Conservation (phyloP, 2,888 invertebrate genomes). For the Bhutanitis thaidina region DNA sequence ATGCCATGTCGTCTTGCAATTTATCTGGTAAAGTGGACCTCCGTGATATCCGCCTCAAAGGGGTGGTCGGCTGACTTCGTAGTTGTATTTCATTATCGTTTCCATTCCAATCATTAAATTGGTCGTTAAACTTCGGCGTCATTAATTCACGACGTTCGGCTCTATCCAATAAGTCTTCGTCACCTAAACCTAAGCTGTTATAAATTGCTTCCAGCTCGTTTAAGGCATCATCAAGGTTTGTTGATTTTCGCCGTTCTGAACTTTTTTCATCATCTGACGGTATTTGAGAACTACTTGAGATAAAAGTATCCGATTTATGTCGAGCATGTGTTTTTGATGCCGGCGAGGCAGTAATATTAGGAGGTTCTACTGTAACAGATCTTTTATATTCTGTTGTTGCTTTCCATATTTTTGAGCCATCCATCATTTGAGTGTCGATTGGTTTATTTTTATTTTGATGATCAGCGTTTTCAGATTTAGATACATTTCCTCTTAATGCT, state of each 20-base stretch:
- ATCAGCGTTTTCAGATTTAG: conserved; percentile 42
- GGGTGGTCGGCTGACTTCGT: conserved; percentile 70
- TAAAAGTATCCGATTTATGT: conserved; percentile 70
- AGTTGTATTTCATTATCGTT: conserved; percentile 69
- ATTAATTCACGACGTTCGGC: conserved; percentile 87
- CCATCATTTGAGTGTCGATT: conserved; percentile 36
- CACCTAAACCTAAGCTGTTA: conserved; percentile 90
- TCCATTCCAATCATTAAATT: conserved; percentile 75
- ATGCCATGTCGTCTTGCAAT: conserved; percentile 89
- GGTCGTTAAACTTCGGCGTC: conserved; percentile 72
- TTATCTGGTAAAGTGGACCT: conserved; percentile 82
- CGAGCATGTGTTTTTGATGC: conserved; percentile 61
- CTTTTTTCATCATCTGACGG: conserved; percentile 70
- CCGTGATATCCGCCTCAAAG: conserved; percentile 57
- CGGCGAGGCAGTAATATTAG: conserved; percentile 52
- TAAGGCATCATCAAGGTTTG: conserved; percentile 92
- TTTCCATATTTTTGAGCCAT: conserved; percentile 71
- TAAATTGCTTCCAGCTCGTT: conserved; percentile 95
- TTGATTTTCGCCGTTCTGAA: conserved; percentile 82
- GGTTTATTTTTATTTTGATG: conserved; percentile 53
- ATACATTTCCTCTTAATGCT: conserved; percentile 21
- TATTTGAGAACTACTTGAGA: conserved; percentile 56
- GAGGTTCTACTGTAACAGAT: conserved; percentile 59
- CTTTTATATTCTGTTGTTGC: conserved; percentile 72
- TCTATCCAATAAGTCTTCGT: conserved; percentile 89